Conservation (phyloP, 2,113 vertebrate species). For the Progne subis region DNA sequence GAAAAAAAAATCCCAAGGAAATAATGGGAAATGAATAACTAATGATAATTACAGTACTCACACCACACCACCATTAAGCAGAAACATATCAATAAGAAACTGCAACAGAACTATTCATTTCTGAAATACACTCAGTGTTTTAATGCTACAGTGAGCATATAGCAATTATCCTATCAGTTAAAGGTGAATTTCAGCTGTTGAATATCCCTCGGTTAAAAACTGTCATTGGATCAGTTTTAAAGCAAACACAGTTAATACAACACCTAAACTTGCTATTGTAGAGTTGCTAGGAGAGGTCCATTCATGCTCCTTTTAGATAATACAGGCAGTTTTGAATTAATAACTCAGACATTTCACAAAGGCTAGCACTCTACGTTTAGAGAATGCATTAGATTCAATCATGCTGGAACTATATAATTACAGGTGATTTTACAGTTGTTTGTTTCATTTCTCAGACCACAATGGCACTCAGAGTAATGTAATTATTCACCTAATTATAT, state of each 20-base stretch:
- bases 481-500: slow-evolving; percentile 24
- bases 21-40: background rate
- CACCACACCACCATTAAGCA: background rate
- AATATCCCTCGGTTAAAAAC: background rate
- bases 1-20: slow-evolving; percentile 15
- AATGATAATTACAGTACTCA: background rate
- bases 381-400: slow-evolving; percentile 1
- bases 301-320: background rate
- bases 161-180: background rate
- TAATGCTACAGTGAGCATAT: background rate
- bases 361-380: background rate
- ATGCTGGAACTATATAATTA: background rate
- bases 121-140: background rate
- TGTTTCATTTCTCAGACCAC: slow-evolving; percentile 14
- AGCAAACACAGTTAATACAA: background rate
- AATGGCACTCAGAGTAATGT: slow-evolving; percentile 10
- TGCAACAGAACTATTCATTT: background rate
- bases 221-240: background rate
- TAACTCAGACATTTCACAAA: background rate
- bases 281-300: background rate
- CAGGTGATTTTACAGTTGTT: slow-evolving; percentile 47
- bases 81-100: background rate
- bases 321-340: background rate
- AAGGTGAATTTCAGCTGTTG: background rate
- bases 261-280: background rate